Conservation (phyloP, 2,797 vertebrate genomes). For the Peromyscus aztecus region DNA sequence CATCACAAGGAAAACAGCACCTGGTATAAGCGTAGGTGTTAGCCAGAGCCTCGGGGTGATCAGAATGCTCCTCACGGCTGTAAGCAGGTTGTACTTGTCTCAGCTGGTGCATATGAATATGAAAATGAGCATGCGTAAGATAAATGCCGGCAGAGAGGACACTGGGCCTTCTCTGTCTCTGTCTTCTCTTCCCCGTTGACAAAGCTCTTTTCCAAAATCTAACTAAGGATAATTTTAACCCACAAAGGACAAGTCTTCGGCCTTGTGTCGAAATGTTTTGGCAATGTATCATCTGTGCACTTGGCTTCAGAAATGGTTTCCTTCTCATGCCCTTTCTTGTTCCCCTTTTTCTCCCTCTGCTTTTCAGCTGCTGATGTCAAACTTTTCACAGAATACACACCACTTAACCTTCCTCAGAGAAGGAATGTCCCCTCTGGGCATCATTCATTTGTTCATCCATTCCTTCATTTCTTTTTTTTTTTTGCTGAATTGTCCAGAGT, state of each 20-base stretch:
- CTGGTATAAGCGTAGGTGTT: too few relatives aligned
- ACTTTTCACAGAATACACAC: background rate
- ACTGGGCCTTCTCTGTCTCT: too few relatives aligned
- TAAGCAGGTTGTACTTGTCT: background rate
- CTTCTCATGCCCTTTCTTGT: background rate
- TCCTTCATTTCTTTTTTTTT: background rate
- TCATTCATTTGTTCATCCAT: too few relatives aligned
- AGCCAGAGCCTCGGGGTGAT: too few relatives aligned
- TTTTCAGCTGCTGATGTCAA: background rate
- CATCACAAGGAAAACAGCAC: background rate
- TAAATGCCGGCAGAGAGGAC: background rate
- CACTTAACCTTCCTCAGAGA: too few relatives aligned
- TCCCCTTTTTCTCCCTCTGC: too few relatives aligned
- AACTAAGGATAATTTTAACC: background rate
- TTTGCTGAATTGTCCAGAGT: background rate
- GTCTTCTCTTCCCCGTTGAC: background rate
- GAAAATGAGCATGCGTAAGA: background rate
- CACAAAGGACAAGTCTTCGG: background rate
- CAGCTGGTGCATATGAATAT: background rate
- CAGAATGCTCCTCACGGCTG: background rate
- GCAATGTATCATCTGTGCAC: too few relatives aligned
- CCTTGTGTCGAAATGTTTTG: background rate
- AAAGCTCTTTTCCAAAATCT: background rate
- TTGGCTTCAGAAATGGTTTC: background rate
- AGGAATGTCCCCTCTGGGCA: background rate